Conservation (phyloP, 2,888 invertebrate genomes). For the Congeria kusceri region DNA sequence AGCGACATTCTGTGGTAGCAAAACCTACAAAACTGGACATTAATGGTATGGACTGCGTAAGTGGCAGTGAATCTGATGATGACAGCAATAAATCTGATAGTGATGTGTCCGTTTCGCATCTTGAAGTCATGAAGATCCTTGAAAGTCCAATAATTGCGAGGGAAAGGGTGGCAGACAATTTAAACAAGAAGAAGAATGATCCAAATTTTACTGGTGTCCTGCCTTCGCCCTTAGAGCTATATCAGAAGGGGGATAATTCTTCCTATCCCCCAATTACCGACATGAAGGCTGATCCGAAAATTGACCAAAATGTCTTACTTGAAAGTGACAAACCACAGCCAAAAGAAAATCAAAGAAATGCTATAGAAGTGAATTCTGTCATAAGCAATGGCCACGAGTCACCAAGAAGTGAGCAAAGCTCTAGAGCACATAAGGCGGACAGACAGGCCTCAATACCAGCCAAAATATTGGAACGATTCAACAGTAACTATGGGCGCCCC, state of each 20-base stretch:
- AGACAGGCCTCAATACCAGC: constrained; percentile 11
- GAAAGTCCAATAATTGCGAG: constrained; percentile 53
- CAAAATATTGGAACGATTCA: constrained; percentile 24
- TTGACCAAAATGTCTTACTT: not conserved
- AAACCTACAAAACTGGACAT: constrained; percentile 23
- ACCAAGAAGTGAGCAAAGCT: not conserved
- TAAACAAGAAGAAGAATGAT: not conserved
- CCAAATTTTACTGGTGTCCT: not conserved
- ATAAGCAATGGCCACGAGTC: not conserved
- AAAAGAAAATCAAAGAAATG: constrained; percentile 1
- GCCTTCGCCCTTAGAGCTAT: not conserved
- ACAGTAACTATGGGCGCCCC: constrained; percentile 16
- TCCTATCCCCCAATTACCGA: not conserved
- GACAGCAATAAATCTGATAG: constrained; percentile 31
- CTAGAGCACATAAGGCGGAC: not conserved
- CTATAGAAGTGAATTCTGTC: constrained; percentile 24
- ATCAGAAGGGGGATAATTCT: not conserved
- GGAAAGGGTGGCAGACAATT: constrained; percentile 26
- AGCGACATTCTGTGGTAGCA: constrained; percentile 6
- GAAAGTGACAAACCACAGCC: not conserved
- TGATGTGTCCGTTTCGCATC: constrained; percentile 34
- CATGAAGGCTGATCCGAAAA: not conserved
- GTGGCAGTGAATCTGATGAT: constrained; percentile 57
- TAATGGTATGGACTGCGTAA: constrained; percentile 37
- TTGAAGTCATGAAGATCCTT: constrained; percentile 56